A percentile compares a stretch with the other conserved stretches of the same genome.
Conservation (phyloP, 2,113 vertebrate genomes). For the Cyprinodon tularosa region DNA sequence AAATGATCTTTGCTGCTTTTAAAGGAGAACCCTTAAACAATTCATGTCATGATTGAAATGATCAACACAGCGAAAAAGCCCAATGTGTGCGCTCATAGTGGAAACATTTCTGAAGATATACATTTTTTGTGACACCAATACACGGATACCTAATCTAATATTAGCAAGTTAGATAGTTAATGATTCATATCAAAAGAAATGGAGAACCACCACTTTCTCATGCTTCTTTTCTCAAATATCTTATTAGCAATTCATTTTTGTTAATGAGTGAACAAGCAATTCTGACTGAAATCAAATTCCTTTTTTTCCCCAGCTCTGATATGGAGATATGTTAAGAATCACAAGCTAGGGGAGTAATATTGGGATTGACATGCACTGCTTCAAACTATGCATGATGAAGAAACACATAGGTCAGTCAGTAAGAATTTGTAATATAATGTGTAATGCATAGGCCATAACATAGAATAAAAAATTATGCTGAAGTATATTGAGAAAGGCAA, state of each 20-base stretch:
- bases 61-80: constrained; percentile 14
- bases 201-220: constrained; percentile 54
- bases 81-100: background rate
- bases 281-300: constrained; percentile 31
- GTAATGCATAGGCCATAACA: background rate
- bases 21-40: constrained; percentile 11
- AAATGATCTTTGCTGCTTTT: constrained; percentile 23
- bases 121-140: constrained; percentile 47
- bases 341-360: background rate
- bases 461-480: constrained; percentile 1
- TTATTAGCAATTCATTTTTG: constrained; percentile 36
- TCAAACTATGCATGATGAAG: background rate
- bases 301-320: background rate
- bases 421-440: background rate
- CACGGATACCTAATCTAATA: constrained; percentile 61
- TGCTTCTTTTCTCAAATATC: constrained; percentile 44
- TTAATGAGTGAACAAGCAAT: constrained; percentile 36
- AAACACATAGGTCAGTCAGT: constrained; percentile 3
- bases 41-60: constrained; percentile 23
- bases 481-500: background rate
- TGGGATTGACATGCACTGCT: background rate
- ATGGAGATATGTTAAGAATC: background rate
- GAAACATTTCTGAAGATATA: constrained; percentile 40
- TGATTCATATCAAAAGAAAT: constrained; percentile 63
- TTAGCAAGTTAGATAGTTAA: constrained; percentile 64